These are phyloP conservation scores for Vulpes ferrilata DNA, from an alignment of 2,113 vertebrate genomes.

Conservation along the genomic window DNA sequence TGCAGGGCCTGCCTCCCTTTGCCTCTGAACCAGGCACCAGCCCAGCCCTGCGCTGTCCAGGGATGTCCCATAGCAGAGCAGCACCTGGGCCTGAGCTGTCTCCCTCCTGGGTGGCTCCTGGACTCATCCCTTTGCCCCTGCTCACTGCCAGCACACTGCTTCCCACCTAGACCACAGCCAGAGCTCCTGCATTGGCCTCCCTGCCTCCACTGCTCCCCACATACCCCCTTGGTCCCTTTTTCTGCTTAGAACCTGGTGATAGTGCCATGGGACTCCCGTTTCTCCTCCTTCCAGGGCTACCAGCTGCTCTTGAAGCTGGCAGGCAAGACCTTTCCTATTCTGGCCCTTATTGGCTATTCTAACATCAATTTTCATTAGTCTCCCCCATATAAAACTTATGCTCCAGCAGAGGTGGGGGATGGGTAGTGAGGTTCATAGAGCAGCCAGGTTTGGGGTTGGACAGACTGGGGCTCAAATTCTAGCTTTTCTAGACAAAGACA, in stretches of 20 bases:
- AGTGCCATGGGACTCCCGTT: neutral
- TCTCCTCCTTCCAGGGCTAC: neutral
- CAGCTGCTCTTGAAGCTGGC: neutral
- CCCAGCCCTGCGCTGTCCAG: neutral
- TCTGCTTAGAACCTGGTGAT: neutral
- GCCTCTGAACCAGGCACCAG: neutral
- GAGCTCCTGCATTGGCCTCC: fast-evolving
- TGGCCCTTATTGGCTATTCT: neutral
- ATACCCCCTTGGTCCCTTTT: neutral
- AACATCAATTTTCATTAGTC: neutral
- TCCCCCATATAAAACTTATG: neutral
- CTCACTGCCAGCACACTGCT: fast-evolving
- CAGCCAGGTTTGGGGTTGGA: neutral
- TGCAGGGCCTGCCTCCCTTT: neutral
- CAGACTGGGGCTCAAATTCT: neutral
- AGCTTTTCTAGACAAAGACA: neutral
- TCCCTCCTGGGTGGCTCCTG: neutral
- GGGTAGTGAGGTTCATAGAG: neutral
- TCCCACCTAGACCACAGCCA: neutral
- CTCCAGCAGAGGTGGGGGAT: neutral
- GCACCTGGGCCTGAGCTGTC: too few species aligned
- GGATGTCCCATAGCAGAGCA: neutral
- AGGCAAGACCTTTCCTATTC: neutral
- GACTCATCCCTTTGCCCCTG: neutral
- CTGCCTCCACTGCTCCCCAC: neutral